phyloP scores from a whole-genome alignment of 2,113 vertebrate species.

The Malurus elegans region DNA sequence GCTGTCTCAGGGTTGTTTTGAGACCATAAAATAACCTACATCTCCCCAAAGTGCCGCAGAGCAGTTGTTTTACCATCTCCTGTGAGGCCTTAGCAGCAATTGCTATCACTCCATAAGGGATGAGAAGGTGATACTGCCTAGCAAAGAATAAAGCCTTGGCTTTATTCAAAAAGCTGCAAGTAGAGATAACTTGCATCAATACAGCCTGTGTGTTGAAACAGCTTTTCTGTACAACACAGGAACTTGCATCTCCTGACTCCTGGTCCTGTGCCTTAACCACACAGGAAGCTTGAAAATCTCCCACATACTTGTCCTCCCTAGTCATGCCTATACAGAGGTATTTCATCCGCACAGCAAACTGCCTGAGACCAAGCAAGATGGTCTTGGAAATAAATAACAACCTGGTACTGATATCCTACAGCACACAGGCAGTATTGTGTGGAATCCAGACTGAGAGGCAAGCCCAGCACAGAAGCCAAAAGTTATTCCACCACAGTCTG shows the following conservation, averaged over 20 bases:
- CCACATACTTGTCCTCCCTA: background rate
- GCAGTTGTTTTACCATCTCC: background rate
- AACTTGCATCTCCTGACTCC: constrained; percentile 11
- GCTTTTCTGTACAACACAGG: background rate
- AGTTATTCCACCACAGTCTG: background rate
- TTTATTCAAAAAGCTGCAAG: background rate
- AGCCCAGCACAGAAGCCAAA: background rate
- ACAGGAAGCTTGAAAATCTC: background rate
- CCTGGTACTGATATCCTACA: background rate
- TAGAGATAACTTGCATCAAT: background rate
- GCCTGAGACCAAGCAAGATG: background rate
- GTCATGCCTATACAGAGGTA: background rate
- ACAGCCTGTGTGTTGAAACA: background rate
- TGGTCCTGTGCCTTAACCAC: constrained; percentile 29
- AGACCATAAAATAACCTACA: background rate
- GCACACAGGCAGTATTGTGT: background rate
- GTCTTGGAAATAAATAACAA: background rate
- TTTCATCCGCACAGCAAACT: background rate
- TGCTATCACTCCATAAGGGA: background rate
- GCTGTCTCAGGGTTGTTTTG: background rate
- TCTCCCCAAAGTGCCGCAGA: background rate
- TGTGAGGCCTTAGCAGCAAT: background rate
- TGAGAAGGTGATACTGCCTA: background rate
- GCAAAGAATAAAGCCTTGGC: background rate
- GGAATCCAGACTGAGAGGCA: background rate